Conservation (phyloP, 2,797 vertebrate genomes). For the Lacerta agilis region DNA sequence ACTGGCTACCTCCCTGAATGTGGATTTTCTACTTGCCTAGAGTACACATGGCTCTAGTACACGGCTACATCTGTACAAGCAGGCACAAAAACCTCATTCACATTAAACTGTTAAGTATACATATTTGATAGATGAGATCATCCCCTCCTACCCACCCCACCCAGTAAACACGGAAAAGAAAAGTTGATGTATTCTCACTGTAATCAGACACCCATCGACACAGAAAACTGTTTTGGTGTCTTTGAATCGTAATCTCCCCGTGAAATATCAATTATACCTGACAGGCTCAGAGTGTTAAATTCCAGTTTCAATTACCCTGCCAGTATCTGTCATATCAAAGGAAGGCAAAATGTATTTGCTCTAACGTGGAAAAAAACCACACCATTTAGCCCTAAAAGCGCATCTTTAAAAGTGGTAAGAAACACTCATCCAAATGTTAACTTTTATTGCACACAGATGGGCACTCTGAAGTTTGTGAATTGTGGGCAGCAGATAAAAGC, state of each 20-base stretch:
- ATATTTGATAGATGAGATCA: neutral
- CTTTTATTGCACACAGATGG: conserved; percentile 44
- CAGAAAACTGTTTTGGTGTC: conserved; percentile 53
- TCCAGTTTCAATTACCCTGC: conserved; percentile 41
- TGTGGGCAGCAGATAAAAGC: neutral
- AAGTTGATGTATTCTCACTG: conserved; percentile 36
- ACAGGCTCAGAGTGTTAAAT: conserved; percentile 24
- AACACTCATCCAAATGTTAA: conserved; percentile 14
- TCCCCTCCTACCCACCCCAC: neutral
- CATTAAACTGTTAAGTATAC: neutral
- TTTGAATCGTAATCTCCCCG: conserved; percentile 47
- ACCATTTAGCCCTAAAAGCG: conserved; percentile 28
- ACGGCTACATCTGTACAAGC: conserved; percentile 1
- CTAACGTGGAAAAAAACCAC: conserved; percentile 48
- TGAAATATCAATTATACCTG: conserved; percentile 52
- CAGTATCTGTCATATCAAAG: conserved; percentile 34
- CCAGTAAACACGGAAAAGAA: conserved; percentile 21
- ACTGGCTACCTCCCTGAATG: neutral
- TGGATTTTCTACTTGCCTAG: neutral
- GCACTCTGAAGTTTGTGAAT: neutral
- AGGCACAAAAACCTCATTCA: conserved; percentile 31
- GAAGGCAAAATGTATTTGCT: conserved; percentile 55
- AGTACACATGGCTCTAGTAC: neutral
- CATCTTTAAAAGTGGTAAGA: conserved; percentile 42
- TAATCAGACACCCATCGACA: conserved; percentile 49